These are phyloP conservation scores for Cotesia glomerata DNA, from an alignment of 1,140 invertebrate genomes.

Conservation along the genomic window DNA sequence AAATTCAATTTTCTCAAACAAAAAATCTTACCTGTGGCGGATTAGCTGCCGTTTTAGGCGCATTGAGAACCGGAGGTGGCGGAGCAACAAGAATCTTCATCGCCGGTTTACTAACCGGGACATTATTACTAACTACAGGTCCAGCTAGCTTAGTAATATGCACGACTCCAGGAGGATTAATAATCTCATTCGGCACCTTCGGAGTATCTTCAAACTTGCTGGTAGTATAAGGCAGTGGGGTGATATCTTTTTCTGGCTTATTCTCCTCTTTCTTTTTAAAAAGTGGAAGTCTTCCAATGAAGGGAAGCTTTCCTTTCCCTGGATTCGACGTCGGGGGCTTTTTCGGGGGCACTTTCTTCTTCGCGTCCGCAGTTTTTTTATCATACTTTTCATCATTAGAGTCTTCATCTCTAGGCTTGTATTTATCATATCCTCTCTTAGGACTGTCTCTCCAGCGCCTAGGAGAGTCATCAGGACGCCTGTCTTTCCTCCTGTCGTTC, in stretches of 20 bases:
- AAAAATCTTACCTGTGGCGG: constrained; percentile 37
- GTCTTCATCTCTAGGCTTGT: constrained; percentile 49
- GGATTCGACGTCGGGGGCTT: constrained; percentile 47
- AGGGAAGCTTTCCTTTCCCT: constrained; percentile 68
- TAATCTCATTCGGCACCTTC: constrained; percentile 58
- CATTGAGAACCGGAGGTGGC: constrained; percentile 51
- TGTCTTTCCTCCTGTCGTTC: constrained; percentile 52
- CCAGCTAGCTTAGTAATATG: constrained; percentile 66
- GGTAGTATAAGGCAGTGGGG: constrained; percentile 55
- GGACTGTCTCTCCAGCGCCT: constrained; percentile 56
- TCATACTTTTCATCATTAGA: constrained; percentile 61
- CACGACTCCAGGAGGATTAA: constrained; percentile 63
- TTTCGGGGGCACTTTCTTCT: constrained; percentile 39
- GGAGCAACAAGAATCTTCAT: constrained; percentile 59
- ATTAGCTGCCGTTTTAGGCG: constrained; percentile 34
- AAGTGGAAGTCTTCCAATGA: constrained; percentile 73
- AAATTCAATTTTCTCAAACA: too few relatives aligned
- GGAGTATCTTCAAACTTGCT: constrained; percentile 60
- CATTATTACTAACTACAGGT: constrained; percentile 44
- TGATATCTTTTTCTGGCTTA: constrained; percentile 54
- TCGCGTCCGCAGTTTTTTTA: constrained; percentile 53
- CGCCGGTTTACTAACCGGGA: constrained; percentile 23
- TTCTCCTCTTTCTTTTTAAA: constrained; percentile 69
- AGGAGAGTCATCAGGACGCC: constrained; percentile 53
- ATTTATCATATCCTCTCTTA: constrained; percentile 56